Conservation (phyloP, 2,113 vertebrate genomes). For the Phocoena phocoena region DNA sequence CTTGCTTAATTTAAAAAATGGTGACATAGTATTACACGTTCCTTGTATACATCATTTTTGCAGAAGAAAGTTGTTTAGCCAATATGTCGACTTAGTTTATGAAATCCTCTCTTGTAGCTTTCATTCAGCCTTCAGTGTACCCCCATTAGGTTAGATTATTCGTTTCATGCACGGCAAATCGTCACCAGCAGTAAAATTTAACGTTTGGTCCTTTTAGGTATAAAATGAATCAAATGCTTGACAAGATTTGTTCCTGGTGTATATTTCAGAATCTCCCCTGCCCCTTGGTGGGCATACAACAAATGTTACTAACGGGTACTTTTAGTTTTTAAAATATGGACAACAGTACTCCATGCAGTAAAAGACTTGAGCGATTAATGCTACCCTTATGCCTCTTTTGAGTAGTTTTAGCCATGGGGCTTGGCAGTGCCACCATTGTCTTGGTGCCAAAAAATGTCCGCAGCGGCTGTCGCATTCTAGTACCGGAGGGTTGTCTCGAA, state of each 20-base stretch:
- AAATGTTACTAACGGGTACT: constrained; percentile 80
- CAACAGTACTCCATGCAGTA: constrained; percentile 83
- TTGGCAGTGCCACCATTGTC: constrained; percentile 95
- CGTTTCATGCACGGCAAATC: constrained; percentile 26
- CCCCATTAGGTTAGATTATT: constrained; percentile 58
- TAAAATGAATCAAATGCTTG: constrained; percentile 72
- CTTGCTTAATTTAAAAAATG: constrained; percentile 62
- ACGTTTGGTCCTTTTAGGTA: constrained; percentile 78
- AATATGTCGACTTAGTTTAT: constrained; percentile 68
- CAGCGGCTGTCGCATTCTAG: constrained; percentile 96
- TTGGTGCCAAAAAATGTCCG: constrained; percentile 96
- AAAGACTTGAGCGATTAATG: constrained; percentile 93
- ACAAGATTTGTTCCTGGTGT: constrained; percentile 71
- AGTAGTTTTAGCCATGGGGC: constrained; percentile 96
- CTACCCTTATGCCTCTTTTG: constrained; percentile 94
- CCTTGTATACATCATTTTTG: constrained; percentile 58
- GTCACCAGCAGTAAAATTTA: constrained; percentile 66
- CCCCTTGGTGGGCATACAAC: constrained; percentile 37
- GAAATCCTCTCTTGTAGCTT: constrained; percentile 55
- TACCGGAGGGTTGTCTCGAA: constrained; percentile 90
- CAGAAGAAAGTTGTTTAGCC: constrained; percentile 69
- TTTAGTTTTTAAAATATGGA: constrained; percentile 84
- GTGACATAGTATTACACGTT: constrained; percentile 63
- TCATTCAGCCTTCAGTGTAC: constrained; percentile 46
- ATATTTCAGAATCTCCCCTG: constrained; percentile 32